Evolutionary conservation across 2,797 vertebrate genomes (phyloP).

Genomic region (Chiroxiphia lanceolata): DNA sequence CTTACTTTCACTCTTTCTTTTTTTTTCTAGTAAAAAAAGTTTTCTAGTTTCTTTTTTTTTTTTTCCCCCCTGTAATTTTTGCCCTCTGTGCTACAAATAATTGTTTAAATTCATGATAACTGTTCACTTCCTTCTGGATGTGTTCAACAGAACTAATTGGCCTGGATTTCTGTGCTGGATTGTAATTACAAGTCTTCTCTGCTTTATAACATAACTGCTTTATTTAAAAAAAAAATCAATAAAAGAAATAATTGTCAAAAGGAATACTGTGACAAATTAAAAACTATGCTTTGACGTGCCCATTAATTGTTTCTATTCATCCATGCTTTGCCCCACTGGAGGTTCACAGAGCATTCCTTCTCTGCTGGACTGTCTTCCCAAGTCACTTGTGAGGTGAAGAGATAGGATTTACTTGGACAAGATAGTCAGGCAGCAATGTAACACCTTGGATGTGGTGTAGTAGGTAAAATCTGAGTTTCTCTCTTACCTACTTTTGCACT

Average conservation of each 20-base stretch:
- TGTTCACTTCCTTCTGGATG: not conserved
- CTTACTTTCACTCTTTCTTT: not conserved
- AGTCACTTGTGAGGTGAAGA: not conserved
- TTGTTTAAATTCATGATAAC: not conserved
- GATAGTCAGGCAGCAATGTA: not conserved
- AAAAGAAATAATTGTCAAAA: not conserved
- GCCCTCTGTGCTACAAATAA: not conserved
- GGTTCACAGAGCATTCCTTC: not conserved
- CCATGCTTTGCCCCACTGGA: not conserved
- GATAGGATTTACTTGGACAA: not conserved
- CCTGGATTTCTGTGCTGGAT: not conserved
- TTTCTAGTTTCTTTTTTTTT: not conserved
- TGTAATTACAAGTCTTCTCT: not conserved
- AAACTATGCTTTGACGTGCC: rapidly evolving
- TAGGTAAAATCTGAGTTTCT: not conserved
- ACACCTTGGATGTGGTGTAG: not conserved
- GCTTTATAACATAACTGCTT: not conserved
- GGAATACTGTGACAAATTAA: not conserved
- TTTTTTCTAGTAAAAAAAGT: not conserved
- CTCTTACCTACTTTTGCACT: not conserved
- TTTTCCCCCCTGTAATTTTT: not conserved
- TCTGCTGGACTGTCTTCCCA: not conserved
- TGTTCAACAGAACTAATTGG: not conserved
- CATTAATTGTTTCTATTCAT: not conserved
- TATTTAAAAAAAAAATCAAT: no score